Conservation (phyloP, 2,888 invertebrate species). For the Hypsopygia costalis region DNA sequence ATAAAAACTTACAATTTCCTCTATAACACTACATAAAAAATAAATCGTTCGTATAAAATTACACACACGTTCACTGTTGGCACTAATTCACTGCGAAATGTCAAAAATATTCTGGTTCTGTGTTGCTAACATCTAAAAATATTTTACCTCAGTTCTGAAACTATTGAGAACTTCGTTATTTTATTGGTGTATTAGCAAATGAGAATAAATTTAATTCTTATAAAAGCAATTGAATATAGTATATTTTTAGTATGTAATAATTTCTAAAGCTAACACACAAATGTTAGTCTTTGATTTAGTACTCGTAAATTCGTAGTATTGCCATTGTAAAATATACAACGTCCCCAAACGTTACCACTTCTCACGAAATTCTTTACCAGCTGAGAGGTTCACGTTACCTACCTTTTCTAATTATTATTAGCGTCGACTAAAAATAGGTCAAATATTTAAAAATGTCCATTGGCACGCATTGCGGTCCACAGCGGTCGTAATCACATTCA, state of each 20-base stretch:
- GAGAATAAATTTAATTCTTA: too few relatives aligned
- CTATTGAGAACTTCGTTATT: not conserved
- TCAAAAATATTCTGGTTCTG: conserved; percentile 46
- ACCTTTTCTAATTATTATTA: conserved; percentile 77
- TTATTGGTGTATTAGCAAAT: too few relatives aligned
- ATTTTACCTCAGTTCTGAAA: conserved; percentile 23
- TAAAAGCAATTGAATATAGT: too few relatives aligned
- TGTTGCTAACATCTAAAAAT: conserved; percentile 41
- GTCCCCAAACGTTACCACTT: conserved; percentile 30
- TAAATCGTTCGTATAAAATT: conserved; percentile 47
- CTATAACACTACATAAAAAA: conserved; percentile 67
- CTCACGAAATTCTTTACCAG: conserved; percentile 46
- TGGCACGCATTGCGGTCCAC: conserved; percentile 61
- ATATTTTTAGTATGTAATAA: too few relatives aligned
- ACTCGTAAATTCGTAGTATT: not conserved
- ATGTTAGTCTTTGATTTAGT: too few relatives aligned
- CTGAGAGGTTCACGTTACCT: conserved; percentile 74
- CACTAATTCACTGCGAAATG: conserved; percentile 68
- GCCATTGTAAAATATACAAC: conserved; percentile 39
- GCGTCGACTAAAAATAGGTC: conserved; percentile 74
- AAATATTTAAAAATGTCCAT: conserved; percentile 72
- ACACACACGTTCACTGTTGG: conserved; percentile 70
- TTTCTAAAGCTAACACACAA: too few relatives aligned
- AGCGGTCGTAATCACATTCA: conserved; percentile 58
- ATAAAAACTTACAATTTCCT: conserved; percentile 66